Evolutionary conservation across 2,113 vertebrate genomes (phyloP).

Genomic region (Xenopus borealis): DNA sequence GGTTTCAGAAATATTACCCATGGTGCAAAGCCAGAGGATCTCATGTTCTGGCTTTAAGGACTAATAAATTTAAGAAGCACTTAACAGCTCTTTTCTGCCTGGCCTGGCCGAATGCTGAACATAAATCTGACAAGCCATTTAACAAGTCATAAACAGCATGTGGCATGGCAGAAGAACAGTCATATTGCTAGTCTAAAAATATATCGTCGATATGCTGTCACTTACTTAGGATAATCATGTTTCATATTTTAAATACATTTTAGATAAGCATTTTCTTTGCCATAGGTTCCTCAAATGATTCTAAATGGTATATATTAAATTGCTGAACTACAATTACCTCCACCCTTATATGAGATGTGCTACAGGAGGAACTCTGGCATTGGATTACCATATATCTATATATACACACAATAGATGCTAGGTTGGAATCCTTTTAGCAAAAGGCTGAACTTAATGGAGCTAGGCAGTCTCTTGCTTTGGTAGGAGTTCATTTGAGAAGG

Average conservation of each 20-base stretch:
- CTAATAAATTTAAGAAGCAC: conserved; percentile 10
- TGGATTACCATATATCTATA: too few relatives aligned
- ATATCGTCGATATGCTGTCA: neutral
- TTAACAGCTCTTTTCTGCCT: neutral
- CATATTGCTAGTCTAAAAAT: neutral
- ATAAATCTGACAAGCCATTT: conserved; percentile 1
- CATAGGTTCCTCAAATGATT: too few relatives aligned
- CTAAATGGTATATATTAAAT: too few relatives aligned
- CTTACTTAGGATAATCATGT: neutral
- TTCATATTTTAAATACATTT: neutral
- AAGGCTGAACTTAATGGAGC: too few relatives aligned
- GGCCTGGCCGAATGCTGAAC: neutral
- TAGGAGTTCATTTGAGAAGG: too few relatives aligned
- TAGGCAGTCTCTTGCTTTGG: too few relatives aligned
- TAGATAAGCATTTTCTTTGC: too few relatives aligned
- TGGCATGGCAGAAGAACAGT: neutral
- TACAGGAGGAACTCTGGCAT: too few relatives aligned
- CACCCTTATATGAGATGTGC: too few relatives aligned
- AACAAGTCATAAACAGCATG: neutral
- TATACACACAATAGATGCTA: too few relatives aligned
- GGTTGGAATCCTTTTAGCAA: too few relatives aligned
- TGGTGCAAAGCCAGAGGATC: conserved; percentile 1
- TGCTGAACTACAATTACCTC: too few relatives aligned
- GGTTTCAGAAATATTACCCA: conserved; percentile 1
- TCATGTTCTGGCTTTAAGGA: neutral